phyloP scores from a whole-genome alignment of 2,888 invertebrate species.

The Eristalis arbustorum region DNA sequence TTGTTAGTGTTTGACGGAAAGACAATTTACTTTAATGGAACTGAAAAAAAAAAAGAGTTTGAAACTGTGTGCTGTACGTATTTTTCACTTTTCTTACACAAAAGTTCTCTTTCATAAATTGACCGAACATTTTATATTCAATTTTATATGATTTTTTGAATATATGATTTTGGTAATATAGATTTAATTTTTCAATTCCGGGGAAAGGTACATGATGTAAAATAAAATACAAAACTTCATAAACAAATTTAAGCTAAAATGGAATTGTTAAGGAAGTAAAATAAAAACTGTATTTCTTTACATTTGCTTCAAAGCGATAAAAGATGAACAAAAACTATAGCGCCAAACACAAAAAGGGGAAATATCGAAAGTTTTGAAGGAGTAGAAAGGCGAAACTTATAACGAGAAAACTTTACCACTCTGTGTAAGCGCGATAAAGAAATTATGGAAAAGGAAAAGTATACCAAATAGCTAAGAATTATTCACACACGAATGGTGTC shows the following conservation, averaged over 20 bases:
- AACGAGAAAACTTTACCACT: constrained; percentile 81
- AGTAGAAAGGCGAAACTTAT: constrained; percentile 78
- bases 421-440: constrained; percentile 79
- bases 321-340: constrained; percentile 40
- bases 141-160: too few species aligned
- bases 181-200: constrained; percentile 8
- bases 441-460: constrained; percentile 71
- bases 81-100: too few species aligned
- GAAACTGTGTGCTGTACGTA: too few species aligned
- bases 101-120: too few species aligned
- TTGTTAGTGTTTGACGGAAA: constrained; percentile 59
- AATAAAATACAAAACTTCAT: neutral
- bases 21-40: constrained; percentile 59
- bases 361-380: constrained; percentile 63
- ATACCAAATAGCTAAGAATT: constrained; percentile 74
- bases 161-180: neutral
- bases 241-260: neutral
- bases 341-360: constrained; percentile 59
- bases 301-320: neutral
- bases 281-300: neutral
- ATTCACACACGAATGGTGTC: constrained; percentile 81
- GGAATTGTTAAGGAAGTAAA: neutral
- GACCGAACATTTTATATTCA: too few species aligned
- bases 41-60: constrained; percentile 26
- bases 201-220: neutral